These are phyloP conservation scores for Progne subis DNA, from an alignment of 2,113 vertebrate genomes.

Conservation along the genomic window DNA sequence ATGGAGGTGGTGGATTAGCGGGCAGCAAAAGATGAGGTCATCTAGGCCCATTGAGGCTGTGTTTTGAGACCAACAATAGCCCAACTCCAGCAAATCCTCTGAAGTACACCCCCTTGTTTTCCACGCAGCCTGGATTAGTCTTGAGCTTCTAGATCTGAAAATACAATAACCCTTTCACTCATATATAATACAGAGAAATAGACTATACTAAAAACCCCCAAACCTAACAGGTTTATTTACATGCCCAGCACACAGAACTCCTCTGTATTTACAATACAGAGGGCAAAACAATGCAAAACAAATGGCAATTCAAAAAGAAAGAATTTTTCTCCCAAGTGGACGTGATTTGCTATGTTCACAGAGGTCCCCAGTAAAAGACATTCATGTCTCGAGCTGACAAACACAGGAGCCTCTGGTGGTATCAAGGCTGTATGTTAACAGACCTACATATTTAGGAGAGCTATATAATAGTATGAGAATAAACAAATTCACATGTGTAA, in stretches of 20 bases:
- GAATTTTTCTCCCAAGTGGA: neutral
- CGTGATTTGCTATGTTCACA: neutral
- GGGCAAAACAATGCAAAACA: constrained; percentile 32
- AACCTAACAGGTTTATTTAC: constrained; percentile 53
- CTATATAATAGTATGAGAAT: neutral
- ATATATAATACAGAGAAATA: constrained; percentile 62
- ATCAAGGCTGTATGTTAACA: neutral
- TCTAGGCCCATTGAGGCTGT: constrained; percentile 42
- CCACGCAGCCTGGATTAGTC: constrained; percentile 65
- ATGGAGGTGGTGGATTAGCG: constrained; percentile 56
- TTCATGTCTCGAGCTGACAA: neutral
- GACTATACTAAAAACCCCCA: constrained; percentile 1
- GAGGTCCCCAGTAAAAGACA: neutral
- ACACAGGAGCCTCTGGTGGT: rapidly evolving
- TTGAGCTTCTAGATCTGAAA: constrained; percentile 62
- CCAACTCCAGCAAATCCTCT: constrained; percentile 69
- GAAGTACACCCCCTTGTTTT: constrained; percentile 75
- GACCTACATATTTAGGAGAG: neutral
- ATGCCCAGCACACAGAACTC: constrained; percentile 29
- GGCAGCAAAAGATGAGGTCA: constrained; percentile 53
- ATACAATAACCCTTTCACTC: constrained; percentile 66
- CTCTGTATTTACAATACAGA: constrained; percentile 16
- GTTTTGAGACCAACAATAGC: constrained; percentile 58
- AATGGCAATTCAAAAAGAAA: constrained; percentile 5
- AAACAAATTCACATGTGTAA: neutral